A percentile compares a stretch with the other conserved stretches of the same genome.
Conservation (phyloP, 92 coral and sea anemone species). For the Montipora capitata region DNA sequence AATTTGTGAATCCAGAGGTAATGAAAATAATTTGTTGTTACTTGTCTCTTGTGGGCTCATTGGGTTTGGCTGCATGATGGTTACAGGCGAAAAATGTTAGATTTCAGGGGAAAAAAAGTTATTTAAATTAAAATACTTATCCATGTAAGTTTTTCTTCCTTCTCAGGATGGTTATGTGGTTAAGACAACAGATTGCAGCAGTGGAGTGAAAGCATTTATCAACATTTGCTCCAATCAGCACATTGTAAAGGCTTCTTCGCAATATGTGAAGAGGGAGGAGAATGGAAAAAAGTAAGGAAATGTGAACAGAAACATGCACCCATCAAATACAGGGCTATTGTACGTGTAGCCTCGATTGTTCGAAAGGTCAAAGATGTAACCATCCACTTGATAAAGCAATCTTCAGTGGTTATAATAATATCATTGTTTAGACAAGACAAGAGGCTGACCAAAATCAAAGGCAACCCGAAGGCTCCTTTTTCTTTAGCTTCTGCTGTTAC, state of each 20-base stretch:
- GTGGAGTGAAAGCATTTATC: constrained; percentile 89
- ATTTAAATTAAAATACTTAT: too few relatives aligned
- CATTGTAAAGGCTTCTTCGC: constrained; percentile 79
- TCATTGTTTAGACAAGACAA: too few relatives aligned
- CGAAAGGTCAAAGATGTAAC: too few relatives aligned
- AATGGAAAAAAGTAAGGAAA: constrained; percentile 80
- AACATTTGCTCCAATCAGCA: constrained; percentile 92
- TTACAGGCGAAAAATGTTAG: too few relatives aligned
- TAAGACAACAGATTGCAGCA: constrained; percentile 83
- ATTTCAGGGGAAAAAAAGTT: too few relatives aligned
- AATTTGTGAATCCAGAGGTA: constrained; percentile 98
- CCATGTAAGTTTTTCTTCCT: neutral
- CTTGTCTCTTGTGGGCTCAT: neutral
- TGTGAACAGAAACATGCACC: neutral
- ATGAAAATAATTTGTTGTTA: neutral
- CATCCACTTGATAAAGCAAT: too few relatives aligned
- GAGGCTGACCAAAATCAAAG: too few relatives aligned
- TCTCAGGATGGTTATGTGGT: constrained; percentile 96
- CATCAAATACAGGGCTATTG: neutral
- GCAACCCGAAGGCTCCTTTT: too few relatives aligned
- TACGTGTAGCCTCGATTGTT: too few relatives aligned
- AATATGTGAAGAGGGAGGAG: constrained; percentile 70
- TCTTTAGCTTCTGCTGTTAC: too few relatives aligned
- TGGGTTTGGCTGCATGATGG: too few relatives aligned
- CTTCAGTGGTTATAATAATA: too few relatives aligned